A percentile compares a stretch with the other conserved stretches of the same genome.
These are phyloP conservation scores for Coleophora deauratella DNA, from an alignment of 2,888 invertebrate species.

Conservation along the genomic window DNA sequence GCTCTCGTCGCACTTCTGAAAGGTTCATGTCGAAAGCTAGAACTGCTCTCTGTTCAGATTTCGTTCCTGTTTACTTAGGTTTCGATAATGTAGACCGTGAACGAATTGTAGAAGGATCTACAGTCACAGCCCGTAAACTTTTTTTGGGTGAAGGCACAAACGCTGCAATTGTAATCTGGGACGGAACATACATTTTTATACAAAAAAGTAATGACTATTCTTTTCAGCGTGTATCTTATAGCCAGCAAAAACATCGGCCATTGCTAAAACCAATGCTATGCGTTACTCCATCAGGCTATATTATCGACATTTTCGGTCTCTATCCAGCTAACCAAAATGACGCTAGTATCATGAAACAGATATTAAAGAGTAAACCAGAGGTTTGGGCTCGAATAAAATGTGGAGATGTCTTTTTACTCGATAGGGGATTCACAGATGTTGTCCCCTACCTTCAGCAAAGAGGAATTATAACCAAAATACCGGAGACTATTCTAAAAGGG, in stretches of 20 bases:
- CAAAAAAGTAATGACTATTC: constrained; percentile 6
- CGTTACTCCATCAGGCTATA: constrained; percentile 11
- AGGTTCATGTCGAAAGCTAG: not conserved
- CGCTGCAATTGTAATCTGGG: constrained; percentile 5
- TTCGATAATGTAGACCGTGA: not conserved
- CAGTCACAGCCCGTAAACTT: not conserved
- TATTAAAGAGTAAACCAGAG: not conserved
- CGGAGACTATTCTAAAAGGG: not conserved
- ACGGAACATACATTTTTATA: constrained; percentile 6
- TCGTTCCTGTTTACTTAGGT: not conserved
- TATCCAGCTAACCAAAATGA: constrained; percentile 10
- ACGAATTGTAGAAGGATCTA: not conserved
- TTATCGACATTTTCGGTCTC: constrained; percentile 10
- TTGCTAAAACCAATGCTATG: constrained; percentile 13
- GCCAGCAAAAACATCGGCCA: constrained; percentile 12
- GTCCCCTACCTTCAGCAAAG: not conserved
- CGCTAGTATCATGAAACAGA: constrained; percentile 5
- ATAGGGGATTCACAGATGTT: constrained; percentile 3
- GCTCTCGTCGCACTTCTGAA: constrained; percentile 1
- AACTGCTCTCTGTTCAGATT: not conserved
- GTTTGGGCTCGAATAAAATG: not conserved
- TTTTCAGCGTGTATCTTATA: constrained; percentile 11
- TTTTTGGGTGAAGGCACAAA: not conserved
- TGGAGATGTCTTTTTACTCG: constrained; percentile 6
- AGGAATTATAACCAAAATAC: not conserved